A percentile compares a stretch with the other conserved stretches of the same genome.
phyloP scores from a whole-genome alignment of 1,140 invertebrate species.

The Popillia japonica region DNA sequence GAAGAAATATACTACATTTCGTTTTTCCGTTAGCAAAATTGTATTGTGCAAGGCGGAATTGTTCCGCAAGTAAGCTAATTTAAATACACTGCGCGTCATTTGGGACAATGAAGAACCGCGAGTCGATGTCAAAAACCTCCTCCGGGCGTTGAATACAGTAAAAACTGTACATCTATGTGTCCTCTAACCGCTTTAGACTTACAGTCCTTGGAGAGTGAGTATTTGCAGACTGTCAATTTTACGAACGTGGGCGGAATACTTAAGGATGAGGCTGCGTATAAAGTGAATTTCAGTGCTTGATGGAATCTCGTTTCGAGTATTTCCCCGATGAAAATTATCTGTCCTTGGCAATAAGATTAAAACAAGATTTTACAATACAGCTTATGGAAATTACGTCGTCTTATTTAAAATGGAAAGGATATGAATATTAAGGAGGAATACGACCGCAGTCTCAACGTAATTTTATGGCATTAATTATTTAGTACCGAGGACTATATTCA shows the following conservation, averaged over 20 bases:
- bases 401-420: background rate
- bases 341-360: background rate
- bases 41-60: background rate
- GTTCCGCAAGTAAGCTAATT: background rate
- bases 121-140: background rate
- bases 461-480: constrained; percentile 6
- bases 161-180: constrained; percentile 18
- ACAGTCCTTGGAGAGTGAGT: background rate
- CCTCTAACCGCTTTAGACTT: constrained; percentile 9
- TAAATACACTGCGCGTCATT: constrained; percentile 2
- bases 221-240: constrained; percentile 14
- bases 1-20: background rate
- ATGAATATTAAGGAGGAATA: background rate
- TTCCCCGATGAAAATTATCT: constrained; percentile 10
- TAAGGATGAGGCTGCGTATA: background rate
- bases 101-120: constrained; percentile 8
- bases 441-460: background rate
- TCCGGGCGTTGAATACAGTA: background rate
- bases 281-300: constrained; percentile 2
- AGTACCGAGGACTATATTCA: background rate
- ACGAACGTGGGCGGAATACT: background rate
- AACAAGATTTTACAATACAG: constrained; percentile 5
- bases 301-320: background rate
- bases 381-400: background rate
- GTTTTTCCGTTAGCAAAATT: background rate